A percentile compares a stretch with the other conserved stretches of the same genome.
Evolutionary conservation across 2,113 vertebrate species (phyloP).

Genomic region (Pollimyrus isidori): DNA sequence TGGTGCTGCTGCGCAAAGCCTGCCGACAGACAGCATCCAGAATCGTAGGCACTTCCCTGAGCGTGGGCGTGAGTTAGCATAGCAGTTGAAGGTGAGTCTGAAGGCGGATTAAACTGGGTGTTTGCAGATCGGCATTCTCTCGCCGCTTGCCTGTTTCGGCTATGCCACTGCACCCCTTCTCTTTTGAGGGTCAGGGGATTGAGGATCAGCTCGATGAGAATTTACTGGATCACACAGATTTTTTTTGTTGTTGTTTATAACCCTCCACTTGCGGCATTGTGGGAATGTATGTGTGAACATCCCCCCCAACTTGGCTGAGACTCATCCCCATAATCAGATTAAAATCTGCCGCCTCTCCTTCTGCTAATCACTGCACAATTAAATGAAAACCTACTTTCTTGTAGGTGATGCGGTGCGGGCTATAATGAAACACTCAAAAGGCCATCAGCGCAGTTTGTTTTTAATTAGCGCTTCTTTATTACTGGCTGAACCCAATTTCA

Average conservation of each 20-base stretch:
- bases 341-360: slow-evolving; percentile 16
- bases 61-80: neutral
- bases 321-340: slow-evolving; percentile 22
- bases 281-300: neutral
- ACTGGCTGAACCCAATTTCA: slow-evolving; percentile 10
- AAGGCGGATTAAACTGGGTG: neutral
- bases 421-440: slow-evolving; percentile 22
- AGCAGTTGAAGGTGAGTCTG: neutral
- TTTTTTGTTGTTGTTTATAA: neutral
- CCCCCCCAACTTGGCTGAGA: neutral
- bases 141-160: neutral
- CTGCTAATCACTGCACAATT: slow-evolving; percentile 15
- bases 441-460: slow-evolving; percentile 14
- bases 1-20: neutral
- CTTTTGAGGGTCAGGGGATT: neutral
- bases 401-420: neutral
- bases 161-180: neutral
- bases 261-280: neutral
- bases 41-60: neutral
- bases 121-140: neutral
- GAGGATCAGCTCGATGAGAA: neutral
- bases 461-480: slow-evolving; percentile 21
- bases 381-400: slow-evolving; percentile 18
- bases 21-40: neutral
- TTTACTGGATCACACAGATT: slow-evolving; percentile 14